These are phyloP conservation scores for Leptinotarsa texana DNA, from an alignment of 1,140 invertebrate genomes.

Conservation along the genomic window DNA sequence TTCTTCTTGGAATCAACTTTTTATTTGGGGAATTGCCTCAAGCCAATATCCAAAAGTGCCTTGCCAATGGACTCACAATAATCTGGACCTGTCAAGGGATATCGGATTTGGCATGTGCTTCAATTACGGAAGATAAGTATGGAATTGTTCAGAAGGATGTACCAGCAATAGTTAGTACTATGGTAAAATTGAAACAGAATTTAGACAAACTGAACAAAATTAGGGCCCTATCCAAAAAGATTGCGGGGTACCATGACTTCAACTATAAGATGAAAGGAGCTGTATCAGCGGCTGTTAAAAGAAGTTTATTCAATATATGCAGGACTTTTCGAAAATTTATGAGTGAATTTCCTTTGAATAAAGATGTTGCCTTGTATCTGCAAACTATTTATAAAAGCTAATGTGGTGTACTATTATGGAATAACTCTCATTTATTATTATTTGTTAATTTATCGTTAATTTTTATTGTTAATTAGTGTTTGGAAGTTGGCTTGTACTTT, in stretches of 20 bases:
- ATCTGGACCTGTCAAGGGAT: constrained; percentile 73
- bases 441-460: neutral
- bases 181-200: constrained; percentile 69
- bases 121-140: constrained; percentile 75
- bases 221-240: constrained; percentile 64
- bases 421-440: too few relatives aligned
- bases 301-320: constrained; percentile 76
- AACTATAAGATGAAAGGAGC: constrained; percentile 65
- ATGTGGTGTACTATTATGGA: neutral
- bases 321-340: constrained; percentile 71
- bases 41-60: constrained; percentile 64
- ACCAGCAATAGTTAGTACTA: constrained; percentile 65
- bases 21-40: constrained; percentile 73
- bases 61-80: constrained; percentile 69
- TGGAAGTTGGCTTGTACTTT: neutral
- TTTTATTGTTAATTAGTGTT: constrained; percentile 5
- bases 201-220: constrained; percentile 73
- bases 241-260: constrained; percentile 62
- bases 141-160: constrained; percentile 81
- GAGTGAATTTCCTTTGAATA: constrained; percentile 63
- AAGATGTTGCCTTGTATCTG: constrained; percentile 45
- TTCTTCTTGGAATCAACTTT: constrained; percentile 68
- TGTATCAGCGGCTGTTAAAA: constrained; percentile 66
- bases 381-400: constrained; percentile 40
- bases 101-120: constrained; percentile 67